phyloP scores from a whole-genome alignment of 30 jellyfish, hydroid and myxozoan species.

The Phacellophora camtschatica region DNA sequence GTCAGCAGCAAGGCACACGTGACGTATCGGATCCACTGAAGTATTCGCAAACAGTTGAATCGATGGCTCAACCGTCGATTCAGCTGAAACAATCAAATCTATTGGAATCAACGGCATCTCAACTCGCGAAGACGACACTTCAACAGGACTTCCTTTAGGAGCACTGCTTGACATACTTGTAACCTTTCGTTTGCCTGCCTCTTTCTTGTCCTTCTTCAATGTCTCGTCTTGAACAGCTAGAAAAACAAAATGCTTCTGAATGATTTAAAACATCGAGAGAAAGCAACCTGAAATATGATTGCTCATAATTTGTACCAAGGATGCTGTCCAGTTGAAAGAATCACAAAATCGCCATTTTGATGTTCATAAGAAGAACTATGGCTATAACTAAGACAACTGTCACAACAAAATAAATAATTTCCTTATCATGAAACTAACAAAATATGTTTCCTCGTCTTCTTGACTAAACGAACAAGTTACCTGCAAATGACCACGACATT shows the following conservation, averaged over 20 bases:
- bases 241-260: background rate
- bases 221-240: constrained; percentile 83
- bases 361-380: too few species aligned
- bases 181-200: constrained; percentile 24
- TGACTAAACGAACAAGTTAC: too few species aligned
- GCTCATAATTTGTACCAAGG: too few species aligned
- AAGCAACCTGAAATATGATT: too few species aligned
- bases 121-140: constrained; percentile 67
- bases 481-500: too few species aligned
- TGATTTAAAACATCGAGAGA: too few species aligned
- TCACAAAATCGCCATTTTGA: too few species aligned
- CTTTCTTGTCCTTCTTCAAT: constrained; percentile 62
- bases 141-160: constrained; percentile 76
- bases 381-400: too few species aligned
- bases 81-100: constrained; percentile 78
- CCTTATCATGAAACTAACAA: too few species aligned
- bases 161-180: constrained; percentile 22
- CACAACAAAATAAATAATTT: too few species aligned
- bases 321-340: too few species aligned
- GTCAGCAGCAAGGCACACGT: constrained; percentile 89
- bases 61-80: constrained; percentile 79
- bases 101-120: constrained; percentile 73
- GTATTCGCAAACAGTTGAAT: constrained; percentile 73
- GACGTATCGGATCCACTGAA: constrained; percentile 76
- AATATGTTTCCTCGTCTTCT: too few species aligned